phyloP scores from a whole-genome alignment of 30 jellyfish, hydroid and myxozoan species.

The Clytia hemisphaerica region DNA sequence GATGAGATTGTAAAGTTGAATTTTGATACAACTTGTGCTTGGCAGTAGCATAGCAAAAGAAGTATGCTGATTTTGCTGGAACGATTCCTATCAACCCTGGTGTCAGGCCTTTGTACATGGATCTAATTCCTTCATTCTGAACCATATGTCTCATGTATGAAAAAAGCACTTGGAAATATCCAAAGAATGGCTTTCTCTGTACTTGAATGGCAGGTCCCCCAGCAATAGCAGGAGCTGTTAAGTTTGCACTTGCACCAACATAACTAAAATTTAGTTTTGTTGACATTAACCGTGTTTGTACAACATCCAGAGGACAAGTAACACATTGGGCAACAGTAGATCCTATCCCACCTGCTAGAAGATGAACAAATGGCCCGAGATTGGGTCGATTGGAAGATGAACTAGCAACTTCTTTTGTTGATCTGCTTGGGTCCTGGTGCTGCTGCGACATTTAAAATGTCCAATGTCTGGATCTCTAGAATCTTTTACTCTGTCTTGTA shows the following conservation, averaged over 20 bases:
- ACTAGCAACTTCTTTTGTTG: no score
- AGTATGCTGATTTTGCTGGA: conserved; percentile 80
- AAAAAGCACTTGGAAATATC: conserved; percentile 43
- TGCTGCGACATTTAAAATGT: no score
- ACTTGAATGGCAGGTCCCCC: conserved; percentile 16
- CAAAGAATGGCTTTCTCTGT: conserved; percentile 13
- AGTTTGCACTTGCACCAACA: no score
- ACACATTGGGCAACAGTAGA: conserved; percentile 94
- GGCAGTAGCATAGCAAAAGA: conserved; percentile 66
- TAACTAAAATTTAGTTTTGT: conserved; percentile 47
- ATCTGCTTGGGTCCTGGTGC: no score
- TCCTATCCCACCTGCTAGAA: conserved; percentile 97
- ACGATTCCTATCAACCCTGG: conserved; percentile 82
- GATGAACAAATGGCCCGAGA: no score
- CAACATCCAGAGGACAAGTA: conserved; percentile 95
- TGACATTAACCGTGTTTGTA: conserved; percentile 91
- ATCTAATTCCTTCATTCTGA: conserved; percentile 64
- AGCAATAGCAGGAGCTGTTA: no score
- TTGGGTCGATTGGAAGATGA: no score
- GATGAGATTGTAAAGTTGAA: conserved; percentile 40
- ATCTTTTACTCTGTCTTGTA: no score
- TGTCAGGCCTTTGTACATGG: conserved; percentile 68
- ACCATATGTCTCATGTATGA: conserved; percentile 77
- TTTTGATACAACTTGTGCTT: conserved; percentile 41
- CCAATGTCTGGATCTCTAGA: no score